These are phyloP conservation scores for Meganola albula DNA, from an alignment of 2,888 invertebrate species.

Conservation along the genomic window DNA sequence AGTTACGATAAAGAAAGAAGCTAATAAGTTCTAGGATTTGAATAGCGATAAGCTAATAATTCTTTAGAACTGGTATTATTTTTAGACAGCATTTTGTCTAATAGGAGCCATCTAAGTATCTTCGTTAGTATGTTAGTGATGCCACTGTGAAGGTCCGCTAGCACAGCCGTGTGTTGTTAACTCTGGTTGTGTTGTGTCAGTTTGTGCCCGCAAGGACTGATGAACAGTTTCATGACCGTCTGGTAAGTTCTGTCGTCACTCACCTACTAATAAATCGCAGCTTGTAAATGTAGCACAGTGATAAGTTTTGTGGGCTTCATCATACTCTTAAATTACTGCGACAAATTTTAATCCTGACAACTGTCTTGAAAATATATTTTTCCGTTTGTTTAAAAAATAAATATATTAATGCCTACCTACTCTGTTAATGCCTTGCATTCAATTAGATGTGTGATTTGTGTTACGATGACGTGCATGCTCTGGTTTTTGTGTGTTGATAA, in stretches of 20 bases:
- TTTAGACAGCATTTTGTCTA: conserved; percentile 13
- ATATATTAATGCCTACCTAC: too few relatives aligned
- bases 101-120: too few relatives aligned
- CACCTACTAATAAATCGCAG: conserved; percentile 33
- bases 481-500: conserved; percentile 11
- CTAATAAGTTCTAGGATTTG: too few relatives aligned
- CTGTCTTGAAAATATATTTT: too few relatives aligned
- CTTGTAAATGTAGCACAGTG: conserved; percentile 28
- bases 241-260: conserved; percentile 83
- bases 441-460: conserved; percentile 3
- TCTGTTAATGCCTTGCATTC: too few relatives aligned
- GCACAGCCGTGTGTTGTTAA: conserved; percentile 60
- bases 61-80: conserved; percentile 5
- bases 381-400: too few relatives aligned
- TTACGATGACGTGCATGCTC: conserved; percentile 20
- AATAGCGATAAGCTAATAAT: too few relatives aligned
- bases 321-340: too few relatives aligned
- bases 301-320: conserved; percentile 13
- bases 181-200: conserved; percentile 81
- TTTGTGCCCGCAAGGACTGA: conserved; percentile 91
- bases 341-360: too few relatives aligned
- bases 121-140: conserved; percentile 47
- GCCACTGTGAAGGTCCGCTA: conserved; percentile 50
- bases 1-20: too few relatives aligned
- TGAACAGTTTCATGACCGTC: conserved; percentile 92